Base-by-base conservation (phyloP, 35 echinoderm and acorn worm species). In the Chiridota heheva region DNA sequence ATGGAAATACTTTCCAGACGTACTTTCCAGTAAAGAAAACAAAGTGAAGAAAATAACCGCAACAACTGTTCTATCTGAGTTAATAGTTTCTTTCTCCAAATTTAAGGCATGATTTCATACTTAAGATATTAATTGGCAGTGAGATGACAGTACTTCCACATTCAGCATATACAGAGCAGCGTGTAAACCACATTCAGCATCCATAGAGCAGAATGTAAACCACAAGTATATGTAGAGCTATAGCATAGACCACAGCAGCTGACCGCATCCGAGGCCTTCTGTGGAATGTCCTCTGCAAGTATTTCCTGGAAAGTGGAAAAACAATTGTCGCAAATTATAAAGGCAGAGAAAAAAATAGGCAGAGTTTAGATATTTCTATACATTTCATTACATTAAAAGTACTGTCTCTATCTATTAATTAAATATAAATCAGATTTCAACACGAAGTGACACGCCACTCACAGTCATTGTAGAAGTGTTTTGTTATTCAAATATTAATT, bases 231-330 rank as follows among this genome's bases (percentile, higher is more conserved):
- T 78, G 75, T 24, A 78, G 30, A 7, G 58, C 58, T 25, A 78
- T 42, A 26, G 75, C 38, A 42, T 78, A 78, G 22, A 78, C 20
- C 1, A 78, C 18, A 33, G 75, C 75, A 36, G 58, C 75, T 15
- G 36, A 60, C 3, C 53, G 75, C 27, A 78, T n/a, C 38, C 42
- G 55, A 0, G 73, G 73, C 40, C 60, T 77, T 0, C 47, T 77
- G 24, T 40, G 28, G 33, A 77, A 53, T 17, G 73, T 58, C 48
- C 73, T 35, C 46, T 77, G 73, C n/a, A 46, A 77, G 33, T 77
- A 77, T 77, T 77, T 77, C 55, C 73, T 77, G 48, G 16, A 58
- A 36, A 16, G 32, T 3, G 24, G 48, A 42, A 49, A 1, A 73
- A 49, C 27, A 4, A 40, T 25, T 20, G 25, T 0, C 15, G 20